Evolutionary conservation across 2,888 invertebrate species (phyloP).

Genomic region (Meiosimyza platycephala): DNA sequence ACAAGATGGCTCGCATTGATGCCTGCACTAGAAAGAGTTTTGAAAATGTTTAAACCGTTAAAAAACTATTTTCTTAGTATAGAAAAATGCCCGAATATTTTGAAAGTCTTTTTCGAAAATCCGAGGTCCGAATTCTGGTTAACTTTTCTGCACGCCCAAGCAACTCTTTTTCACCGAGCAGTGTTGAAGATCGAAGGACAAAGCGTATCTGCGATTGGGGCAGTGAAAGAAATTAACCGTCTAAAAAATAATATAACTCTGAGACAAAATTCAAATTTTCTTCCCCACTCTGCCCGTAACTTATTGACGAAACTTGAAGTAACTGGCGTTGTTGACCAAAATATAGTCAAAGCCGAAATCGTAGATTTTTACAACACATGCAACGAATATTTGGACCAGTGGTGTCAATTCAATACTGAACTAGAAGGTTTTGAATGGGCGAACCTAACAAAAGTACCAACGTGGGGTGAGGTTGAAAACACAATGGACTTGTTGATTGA

Average conservation of each 20-base stretch:
- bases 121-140: slow-evolving; percentile 31
- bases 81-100: slow-evolving; percentile 35
- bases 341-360: no score
- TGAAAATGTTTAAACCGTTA: slow-evolving; percentile 36
- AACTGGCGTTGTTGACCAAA: no score
- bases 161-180: slow-evolving; percentile 19
- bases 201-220: no score
- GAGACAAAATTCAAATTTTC: neutral
- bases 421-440: no score
- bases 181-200: no score
- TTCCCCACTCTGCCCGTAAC: neutral
- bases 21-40: slow-evolving; percentile 35
- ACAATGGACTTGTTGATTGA: no score
- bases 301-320: neutral
- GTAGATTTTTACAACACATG: no score
- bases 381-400: no score
- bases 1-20: slow-evolving; percentile 38
- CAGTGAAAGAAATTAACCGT: neutral
- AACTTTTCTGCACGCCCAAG: no score
- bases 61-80: slow-evolving; percentile 36
- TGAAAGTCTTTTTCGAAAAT: slow-evolving; percentile 35
- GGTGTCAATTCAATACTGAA: no score
- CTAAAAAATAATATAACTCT: neutral
- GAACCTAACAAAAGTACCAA: no score
- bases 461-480: no score